Conservation (phyloP, 2,888 invertebrate species). For the Strigamia crassipes region DNA sequence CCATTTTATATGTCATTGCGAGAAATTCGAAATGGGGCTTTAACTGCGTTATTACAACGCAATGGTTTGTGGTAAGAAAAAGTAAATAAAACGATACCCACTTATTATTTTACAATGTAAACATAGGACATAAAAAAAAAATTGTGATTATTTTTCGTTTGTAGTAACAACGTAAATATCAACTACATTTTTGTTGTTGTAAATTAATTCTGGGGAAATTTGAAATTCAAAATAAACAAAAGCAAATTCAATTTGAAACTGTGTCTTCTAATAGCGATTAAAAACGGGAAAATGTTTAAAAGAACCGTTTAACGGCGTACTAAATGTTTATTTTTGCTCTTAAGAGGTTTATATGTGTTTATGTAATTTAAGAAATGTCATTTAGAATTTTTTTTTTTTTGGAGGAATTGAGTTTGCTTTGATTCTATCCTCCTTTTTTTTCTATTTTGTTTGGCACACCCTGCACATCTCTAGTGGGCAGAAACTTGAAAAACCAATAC, state of each 20-base stretch:
- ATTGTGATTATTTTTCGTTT: too few relatives aligned
- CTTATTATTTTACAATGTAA: too few relatives aligned
- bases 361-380: neutral
- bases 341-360: neutral
- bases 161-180: too few relatives aligned
- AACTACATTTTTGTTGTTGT: too few relatives aligned
- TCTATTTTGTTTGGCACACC: neutral
- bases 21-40: neutral
- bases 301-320: too few relatives aligned
- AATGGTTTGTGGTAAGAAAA: neutral
- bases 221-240: too few relatives aligned
- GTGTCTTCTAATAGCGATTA: too few relatives aligned
- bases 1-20: neutral
- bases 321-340: neutral
- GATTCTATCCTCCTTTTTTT: neutral
- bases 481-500: conserved; percentile 42
- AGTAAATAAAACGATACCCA: too few relatives aligned
- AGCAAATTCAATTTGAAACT: too few relatives aligned
- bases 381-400: neutral
- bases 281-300: too few relatives aligned
- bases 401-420: neutral
- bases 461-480: conserved; percentile 36
- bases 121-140: too few relatives aligned
- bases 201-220: too few relatives aligned
- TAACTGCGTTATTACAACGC: neutral